Conservation (phyloP, 2,113 vertebrate species). For the Nicator chloris region DNA sequence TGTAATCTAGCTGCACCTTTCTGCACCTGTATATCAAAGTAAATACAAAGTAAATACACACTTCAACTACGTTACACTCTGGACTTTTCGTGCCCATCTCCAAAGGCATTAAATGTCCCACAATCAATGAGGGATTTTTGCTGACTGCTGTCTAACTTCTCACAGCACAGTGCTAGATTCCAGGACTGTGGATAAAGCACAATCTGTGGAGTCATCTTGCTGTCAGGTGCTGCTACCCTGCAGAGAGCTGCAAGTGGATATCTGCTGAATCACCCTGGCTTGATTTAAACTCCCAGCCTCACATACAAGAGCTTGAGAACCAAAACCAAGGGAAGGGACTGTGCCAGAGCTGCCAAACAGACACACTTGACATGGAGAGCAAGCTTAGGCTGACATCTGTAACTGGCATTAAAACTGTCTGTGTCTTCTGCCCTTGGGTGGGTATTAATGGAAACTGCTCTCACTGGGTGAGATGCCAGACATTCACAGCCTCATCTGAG, state of each 20-base stretch:
- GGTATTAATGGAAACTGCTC: conserved; percentile 28
- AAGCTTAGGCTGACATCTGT: background rate
- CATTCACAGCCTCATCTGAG: background rate
- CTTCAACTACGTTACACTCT: background rate
- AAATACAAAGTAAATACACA: background rate
- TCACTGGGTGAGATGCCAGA: background rate
- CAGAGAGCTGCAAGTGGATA: background rate
- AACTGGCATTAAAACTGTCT: background rate
- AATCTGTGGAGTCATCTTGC: conserved; percentile 41
- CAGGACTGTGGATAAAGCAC: background rate
- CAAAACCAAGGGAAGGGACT: background rate
- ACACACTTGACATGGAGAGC: background rate
- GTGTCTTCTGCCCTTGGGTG: conserved; percentile 16
- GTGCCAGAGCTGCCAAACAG: background rate
- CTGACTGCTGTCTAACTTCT: background rate
- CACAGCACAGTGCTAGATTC: accelerated
- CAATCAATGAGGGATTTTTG: background rate
- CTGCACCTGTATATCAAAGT: background rate
- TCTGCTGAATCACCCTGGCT: conserved; percentile 48
- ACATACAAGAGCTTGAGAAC: background rate
- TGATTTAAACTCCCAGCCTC: background rate
- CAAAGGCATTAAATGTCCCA: background rate
- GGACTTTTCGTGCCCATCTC: background rate
- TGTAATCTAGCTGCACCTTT: background rate
- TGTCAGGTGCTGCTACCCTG: conserved; percentile 7